Evolutionary conservation across 2,888 invertebrate species (phyloP).

Genomic region (Digitonthophagus gazella): DNA sequence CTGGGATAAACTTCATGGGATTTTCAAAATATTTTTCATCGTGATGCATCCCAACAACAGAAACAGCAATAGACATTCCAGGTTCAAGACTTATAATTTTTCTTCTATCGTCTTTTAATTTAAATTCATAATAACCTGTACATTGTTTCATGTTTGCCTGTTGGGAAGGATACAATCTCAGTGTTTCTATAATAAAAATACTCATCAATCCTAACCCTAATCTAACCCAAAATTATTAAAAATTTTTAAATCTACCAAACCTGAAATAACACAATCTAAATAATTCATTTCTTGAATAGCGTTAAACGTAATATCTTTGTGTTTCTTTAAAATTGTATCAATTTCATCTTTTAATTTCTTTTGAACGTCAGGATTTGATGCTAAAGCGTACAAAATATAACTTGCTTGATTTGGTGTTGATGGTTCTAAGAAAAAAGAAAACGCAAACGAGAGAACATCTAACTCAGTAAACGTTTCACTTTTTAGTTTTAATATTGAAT

Average conservation of each 20-base stretch:
- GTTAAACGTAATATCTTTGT: constrained; percentile 49
- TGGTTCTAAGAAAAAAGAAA: constrained; percentile 52
- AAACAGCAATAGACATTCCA: constrained; percentile 37
- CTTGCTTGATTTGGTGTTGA: constrained; percentile 50
- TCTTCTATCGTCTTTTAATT: constrained; percentile 27
- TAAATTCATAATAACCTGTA: constrained; percentile 36
- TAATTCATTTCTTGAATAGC: constrained; percentile 50
- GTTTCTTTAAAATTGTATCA: constrained; percentile 36
- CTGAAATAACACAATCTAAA: neutral
- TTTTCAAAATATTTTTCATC: constrained; percentile 13
- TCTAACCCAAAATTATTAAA: too few relatives aligned
- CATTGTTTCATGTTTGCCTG: constrained; percentile 33
- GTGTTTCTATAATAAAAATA: constrained; percentile 29
- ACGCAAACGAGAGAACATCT: constrained; percentile 44
- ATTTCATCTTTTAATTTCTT: constrained; percentile 49
- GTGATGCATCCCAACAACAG: neutral
- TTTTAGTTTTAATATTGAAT: constrained; percentile 44
- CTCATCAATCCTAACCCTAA: too few relatives aligned
- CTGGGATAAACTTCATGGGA: constrained; percentile 10
- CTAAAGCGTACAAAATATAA: constrained; percentile 48
- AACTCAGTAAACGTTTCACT: constrained; percentile 34
- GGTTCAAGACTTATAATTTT: constrained; percentile 34
- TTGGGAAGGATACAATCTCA: constrained; percentile 33
- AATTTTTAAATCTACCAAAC: too few relatives aligned
- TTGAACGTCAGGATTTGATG: constrained; percentile 48